Base-by-base conservation (phyloP, 2,113 vertebrate genomes). In the Lepidothrix coronata region DNA sequence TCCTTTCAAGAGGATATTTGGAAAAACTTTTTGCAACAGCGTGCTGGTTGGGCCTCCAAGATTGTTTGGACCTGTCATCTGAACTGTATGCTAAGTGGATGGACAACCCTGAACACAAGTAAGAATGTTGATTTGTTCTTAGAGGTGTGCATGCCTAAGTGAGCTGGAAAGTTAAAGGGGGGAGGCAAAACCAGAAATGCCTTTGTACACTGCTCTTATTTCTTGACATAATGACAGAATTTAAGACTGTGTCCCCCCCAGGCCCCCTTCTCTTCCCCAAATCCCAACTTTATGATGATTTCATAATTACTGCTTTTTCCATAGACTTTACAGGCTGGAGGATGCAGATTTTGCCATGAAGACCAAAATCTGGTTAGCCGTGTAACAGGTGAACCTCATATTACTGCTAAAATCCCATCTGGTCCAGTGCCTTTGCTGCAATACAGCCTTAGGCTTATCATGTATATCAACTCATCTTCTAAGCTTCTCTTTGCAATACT, bases 1-100 rank as follows among this genome's bases (percentile, higher is more conserved):
- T 96, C 87, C 27, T n/a, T 97, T 97, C 51, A 97, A 98, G 98
- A 83, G 6, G 30, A 12, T 93, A 94, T 74, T 83, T 98, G 91
- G 95, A 96, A 91, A 96, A 84, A 73, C 43, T 98, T 67, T 86
- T 98, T 83, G 70, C 41, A 90, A 88, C 86, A 82, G 97, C 96
- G 0, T 98, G 98, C 91, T 98, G 93, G 95, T 88, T 98, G 91
- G 98, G 97, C 55, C 93, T 98, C 48, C 97, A 97, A 35, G 98
- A 98, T 51, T 98, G 98, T 94, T 96, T 98, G 77, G 94, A 97
- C n/a, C 81, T 98, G 39, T 98, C 98, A 44, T 95, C 94, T 89
- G 97, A 98, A 72, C 91, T 98, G 27, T 98, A 97, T 89, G 63
- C 78, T 66, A 97, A 97, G 37, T 98, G 98, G 98, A 97, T 97